A percentile compares a stretch with the other conserved stretches of the same genome.
Conservation (phyloP, 2,888 invertebrate genomes). For the Trissoscelio sp. region DNA sequence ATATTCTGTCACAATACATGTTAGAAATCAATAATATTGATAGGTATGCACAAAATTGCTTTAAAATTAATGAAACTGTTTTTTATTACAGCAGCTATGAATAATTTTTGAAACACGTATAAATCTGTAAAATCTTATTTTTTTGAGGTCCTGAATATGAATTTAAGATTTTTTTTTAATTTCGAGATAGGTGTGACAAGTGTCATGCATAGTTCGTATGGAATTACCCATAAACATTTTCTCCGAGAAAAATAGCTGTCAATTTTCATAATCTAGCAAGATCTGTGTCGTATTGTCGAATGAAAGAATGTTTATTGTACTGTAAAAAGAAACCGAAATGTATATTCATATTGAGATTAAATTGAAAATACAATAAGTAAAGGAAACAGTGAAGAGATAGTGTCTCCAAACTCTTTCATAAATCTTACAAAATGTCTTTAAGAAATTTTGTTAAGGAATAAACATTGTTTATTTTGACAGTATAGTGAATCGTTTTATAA, state of each 20-base stretch:
- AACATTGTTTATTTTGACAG: constrained; percentile 1
- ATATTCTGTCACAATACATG: too few species aligned
- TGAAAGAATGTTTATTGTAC: background rate
- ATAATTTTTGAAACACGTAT: too few species aligned
- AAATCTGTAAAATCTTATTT: too few species aligned
- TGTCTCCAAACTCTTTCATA: constrained; percentile 11
- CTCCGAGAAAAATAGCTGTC: background rate
- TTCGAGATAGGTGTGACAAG: too few species aligned
- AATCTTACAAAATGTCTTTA: constrained; percentile 9
- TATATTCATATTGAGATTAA: constrained; percentile 12
- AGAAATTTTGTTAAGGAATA: constrained; percentile 2
- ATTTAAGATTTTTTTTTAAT: too few species aligned
- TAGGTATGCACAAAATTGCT: too few species aligned
- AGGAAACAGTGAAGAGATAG: constrained; percentile 1
- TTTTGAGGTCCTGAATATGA: too few species aligned
- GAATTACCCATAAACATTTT: too few species aligned
- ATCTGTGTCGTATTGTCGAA: background rate
- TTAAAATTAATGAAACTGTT: too few species aligned
- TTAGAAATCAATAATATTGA: too few species aligned
- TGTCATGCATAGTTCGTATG: too few species aligned
- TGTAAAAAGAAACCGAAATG: background rate
- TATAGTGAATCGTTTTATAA: background rate
- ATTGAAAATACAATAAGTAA: constrained; percentile 10
- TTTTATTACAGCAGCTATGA: too few species aligned
- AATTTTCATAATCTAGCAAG: background rate